Base-by-base conservation (phyloP, 2,888 invertebrate genomes). In the Caenorhabditis wallacei region DNA sequence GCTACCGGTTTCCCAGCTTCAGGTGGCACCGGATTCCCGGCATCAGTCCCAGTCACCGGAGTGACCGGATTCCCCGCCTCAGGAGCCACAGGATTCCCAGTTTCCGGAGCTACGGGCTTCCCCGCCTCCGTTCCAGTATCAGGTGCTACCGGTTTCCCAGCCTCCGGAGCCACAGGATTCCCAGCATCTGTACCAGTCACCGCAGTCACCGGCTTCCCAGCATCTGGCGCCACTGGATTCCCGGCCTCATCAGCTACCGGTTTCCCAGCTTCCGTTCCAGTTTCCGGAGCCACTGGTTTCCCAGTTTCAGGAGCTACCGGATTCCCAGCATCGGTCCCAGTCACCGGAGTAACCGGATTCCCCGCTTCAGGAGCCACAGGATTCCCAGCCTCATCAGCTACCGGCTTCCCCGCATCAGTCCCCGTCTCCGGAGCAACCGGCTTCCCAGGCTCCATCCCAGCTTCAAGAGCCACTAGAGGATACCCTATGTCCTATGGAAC, bases 1-100 rank as follows among this genome's bases (percentile, higher is more conserved):
- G 22, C 24, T 26, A 54, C 54, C 2, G 56, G 56, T 18, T 56
- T n/a, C 35, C 56, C 56, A 30, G 56, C 46, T 18, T 40, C 40
- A 4, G 40, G 59, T 7, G 18, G 35, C 11, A 30, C 37, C 4
- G 57, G 57, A 20, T 40, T 20, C 11, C 57, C 57, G 37, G 57
- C 37, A 3, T 59, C 56, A 8, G 35, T 56, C 35, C 56, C 56
- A 35, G n/a, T 48, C 7, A 30, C 18, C 18, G 35, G 30, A 48
- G 43, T 11, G 11, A 18, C 46, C n/a, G 46, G 43, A 5, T 43
- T 18, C 46, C 46, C 46, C 2, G 46, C 18, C 2, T 48, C 46
- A 5, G 46, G 7, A n/a, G 7, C 46, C 46, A 48, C 46, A 18
- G 46, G 46, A 18, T 48, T 5, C 18, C 46, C 46, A 18, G 46